phyloP scores from a whole-genome alignment of 2,113 vertebrate genomes.

The Cryptoleucopteryx plumbea region DNA sequence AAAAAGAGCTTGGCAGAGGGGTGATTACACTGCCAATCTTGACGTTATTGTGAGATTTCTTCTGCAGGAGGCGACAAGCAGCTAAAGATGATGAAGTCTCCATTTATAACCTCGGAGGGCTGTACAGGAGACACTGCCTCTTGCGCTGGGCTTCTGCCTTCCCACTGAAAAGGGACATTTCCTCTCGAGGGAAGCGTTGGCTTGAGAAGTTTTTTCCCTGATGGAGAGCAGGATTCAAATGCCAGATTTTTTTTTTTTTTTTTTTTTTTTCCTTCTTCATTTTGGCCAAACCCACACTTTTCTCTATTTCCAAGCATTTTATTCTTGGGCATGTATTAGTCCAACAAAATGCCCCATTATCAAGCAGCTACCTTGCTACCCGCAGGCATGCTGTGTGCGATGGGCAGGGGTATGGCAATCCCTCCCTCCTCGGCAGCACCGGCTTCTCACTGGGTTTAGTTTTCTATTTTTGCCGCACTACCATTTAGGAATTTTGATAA shows the following conservation, averaged over 20 bases:
- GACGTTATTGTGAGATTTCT: background rate
- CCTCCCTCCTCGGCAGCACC: background rate
- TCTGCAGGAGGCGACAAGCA: background rate
- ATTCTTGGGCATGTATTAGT: fast-evolving
- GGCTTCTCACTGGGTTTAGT: background rate
- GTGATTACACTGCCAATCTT: background rate
- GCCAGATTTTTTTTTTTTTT: background rate
- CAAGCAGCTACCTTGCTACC: background rate
- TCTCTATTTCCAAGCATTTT: background rate
- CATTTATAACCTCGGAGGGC: background rate
- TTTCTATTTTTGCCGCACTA: background rate
- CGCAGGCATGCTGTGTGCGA: fast-evolving
- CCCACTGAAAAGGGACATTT: background rate
- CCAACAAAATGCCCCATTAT: background rate
- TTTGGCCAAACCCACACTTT: background rate
- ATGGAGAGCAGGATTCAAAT: background rate
- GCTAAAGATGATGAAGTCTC: background rate
- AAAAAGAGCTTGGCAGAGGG: background rate
- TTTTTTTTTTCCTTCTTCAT: fast-evolving
- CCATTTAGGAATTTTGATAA: background rate
- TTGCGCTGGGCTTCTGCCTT: background rate
- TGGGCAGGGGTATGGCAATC: background rate
- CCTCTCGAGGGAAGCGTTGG: no score
- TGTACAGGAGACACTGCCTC: background rate
- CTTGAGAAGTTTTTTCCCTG: no score